Percentiles rank a stretch among this genome's conserved stretches.
Evolutionary conservation across 2,113 vertebrate species (phyloP).

Genomic region (Leucosticte australis): DNA sequence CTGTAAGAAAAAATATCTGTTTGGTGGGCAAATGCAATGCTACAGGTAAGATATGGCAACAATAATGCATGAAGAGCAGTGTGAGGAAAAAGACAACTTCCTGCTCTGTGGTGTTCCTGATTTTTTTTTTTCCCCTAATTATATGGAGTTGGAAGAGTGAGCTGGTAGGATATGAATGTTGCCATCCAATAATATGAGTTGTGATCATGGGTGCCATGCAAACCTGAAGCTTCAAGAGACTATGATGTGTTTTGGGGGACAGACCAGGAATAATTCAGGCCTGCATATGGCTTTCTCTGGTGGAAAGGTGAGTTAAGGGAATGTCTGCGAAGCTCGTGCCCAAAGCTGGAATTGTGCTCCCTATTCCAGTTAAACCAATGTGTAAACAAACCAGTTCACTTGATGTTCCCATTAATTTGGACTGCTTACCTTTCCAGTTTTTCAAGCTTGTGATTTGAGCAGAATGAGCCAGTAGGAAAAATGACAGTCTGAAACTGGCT

Average conservation of each 20-base stretch:
- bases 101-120: not conserved
- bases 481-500: constrained; percentile 45
- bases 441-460: constrained; percentile 57
- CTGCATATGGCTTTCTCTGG: not conserved
- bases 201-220: not conserved
- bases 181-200: not conserved
- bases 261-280: not conserved
- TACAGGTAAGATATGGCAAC: not conserved
- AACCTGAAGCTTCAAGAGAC: not conserved
- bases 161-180: not conserved
- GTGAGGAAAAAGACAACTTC: not conserved
- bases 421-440: constrained; percentile 68
- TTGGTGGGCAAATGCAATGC: not conserved
- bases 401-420: constrained; percentile 57
- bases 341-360: constrained; percentile 1
- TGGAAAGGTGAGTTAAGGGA: not conserved
- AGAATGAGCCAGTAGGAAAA: constrained; percentile 45
- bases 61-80: not conserved
- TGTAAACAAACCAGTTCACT: constrained; percentile 38
- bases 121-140: not conserved
- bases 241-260: not conserved
- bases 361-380: constrained; percentile 37
- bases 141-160: not conserved
- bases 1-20: not conserved
- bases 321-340: not conserved